phyloP scores from a whole-genome alignment of 2,797 vertebrate genomes.

The Periparus ater region DNA sequence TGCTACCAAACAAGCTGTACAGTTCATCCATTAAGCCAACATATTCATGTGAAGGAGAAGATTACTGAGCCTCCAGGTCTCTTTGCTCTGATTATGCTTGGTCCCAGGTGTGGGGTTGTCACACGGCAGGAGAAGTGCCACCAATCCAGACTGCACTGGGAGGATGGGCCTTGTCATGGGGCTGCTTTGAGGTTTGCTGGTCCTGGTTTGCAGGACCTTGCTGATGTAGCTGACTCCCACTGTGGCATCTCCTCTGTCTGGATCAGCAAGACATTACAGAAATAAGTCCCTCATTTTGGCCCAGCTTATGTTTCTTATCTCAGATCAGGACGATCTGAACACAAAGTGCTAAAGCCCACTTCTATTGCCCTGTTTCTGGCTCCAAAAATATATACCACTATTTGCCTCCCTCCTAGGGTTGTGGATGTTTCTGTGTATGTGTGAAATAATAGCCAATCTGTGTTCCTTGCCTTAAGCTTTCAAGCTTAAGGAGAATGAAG shows the following conservation, averaged over 20 bases:
- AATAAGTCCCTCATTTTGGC: not conserved
- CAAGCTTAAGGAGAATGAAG: not conserved
- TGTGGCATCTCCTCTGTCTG: not conserved
- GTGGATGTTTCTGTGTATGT: not conserved
- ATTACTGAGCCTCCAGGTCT: not conserved
- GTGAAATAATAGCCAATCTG: not conserved
- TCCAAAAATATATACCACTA: not conserved
- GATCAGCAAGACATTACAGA: not conserved
- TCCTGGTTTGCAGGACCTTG: not conserved
- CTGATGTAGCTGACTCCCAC: not conserved
- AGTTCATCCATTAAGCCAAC: not conserved
- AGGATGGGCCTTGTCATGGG: not conserved
- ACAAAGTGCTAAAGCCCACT: not conserved
- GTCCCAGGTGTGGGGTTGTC: not conserved
- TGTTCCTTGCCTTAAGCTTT: not conserved
- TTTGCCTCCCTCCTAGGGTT: not conserved
- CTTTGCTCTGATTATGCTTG: not conserved
- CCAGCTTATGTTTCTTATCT: not conserved
- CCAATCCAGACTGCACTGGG: accelerated
- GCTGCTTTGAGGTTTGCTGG: not conserved
- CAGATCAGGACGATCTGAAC: not conserved
- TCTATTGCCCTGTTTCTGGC: not conserved
- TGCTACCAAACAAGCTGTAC: not conserved
- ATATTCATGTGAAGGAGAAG: not conserved
- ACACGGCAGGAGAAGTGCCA: not conserved